Base-by-base conservation (phyloP, 2,797 vertebrate species). In the Sparidentex hasta region DNA sequence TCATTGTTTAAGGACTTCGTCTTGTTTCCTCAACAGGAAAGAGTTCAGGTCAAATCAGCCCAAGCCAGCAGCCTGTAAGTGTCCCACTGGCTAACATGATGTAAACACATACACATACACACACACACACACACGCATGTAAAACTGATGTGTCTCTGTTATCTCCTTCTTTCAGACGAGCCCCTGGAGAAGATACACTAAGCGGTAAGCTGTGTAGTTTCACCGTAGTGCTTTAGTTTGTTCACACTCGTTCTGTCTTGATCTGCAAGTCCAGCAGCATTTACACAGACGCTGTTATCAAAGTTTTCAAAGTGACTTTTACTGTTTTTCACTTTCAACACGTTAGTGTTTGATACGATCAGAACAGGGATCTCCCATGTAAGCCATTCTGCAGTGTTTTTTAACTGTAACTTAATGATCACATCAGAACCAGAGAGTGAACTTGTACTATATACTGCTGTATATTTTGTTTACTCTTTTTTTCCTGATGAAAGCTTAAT, bases 1-100 rank as follows among this genome's bases (percentile, higher is more conserved):
- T 77, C 44, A 14, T 27, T 79, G n/a, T 77, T 76, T 65, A 78
- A 86, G 33, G 2, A 43, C 17, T 65, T 57, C 33, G 8, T 33
- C 33, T 14, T 69, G 0, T 0, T 88, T 87, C 68, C 85, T 87
- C 75, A 92, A n/a, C 92, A 99, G 98, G 97, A 98, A 87, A 96
- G 96, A 95, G 93, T 96, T 83, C 97, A 97, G 93, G 96, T 96
- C 73, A 97, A 97, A 93, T 96, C 97, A 33, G 94, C 96, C 68
- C 97, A 96, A 87, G 93, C 95, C 72, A 96, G 92, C 87, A 96
- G 92, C 93, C 95, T 97, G 98, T 99, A 94, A 97, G 97, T 97
- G 88, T 89, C 58, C 11, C 41, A 21, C 71, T 51, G 8, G 2
- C 9, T 1, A 23, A 21, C n/a, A 46, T 54, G 3, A 68, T 25